These are phyloP conservation scores for Hetaerina titia DNA, from an alignment of 2,888 invertebrate genomes.

Conservation along the genomic window DNA sequence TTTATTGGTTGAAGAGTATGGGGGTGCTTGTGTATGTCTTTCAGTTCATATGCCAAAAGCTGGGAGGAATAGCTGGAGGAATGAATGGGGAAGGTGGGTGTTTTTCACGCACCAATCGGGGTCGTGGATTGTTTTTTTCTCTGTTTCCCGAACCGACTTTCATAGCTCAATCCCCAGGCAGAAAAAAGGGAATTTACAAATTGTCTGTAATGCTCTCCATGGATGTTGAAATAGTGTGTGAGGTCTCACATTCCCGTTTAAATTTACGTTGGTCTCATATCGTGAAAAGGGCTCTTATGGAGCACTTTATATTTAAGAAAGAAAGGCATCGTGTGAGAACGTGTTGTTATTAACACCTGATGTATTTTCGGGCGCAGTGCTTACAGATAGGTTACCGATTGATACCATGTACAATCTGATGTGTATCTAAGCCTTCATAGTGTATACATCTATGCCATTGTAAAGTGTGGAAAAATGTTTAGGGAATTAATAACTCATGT, in stretches of 20 bases:
- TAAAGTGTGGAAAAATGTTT: too few species aligned
- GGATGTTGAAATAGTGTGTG: neutral
- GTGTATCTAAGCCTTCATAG: too few species aligned
- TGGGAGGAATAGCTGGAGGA: neutral
- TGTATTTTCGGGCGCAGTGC: too few species aligned
- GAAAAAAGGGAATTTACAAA: neutral
- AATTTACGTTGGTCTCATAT: neutral
- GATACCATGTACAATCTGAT: too few species aligned
- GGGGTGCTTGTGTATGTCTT: neutral
- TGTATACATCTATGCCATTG: too few species aligned
- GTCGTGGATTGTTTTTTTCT: neutral
- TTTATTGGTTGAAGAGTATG: too few species aligned
- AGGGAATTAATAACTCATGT: too few species aligned
- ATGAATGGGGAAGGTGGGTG: neutral
- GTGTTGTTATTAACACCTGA: too few species aligned
- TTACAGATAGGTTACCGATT: too few species aligned
- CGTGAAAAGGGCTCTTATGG: too few species aligned
- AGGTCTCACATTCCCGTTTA: neutral
- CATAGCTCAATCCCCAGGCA: neutral
- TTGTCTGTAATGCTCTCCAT: neutral
- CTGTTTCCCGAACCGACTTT: neutral
- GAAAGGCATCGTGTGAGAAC: too few species aligned
- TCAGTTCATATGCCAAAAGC: neutral
- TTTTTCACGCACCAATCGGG: neutral
- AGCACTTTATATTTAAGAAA: too few species aligned